phyloP scores from a whole-genome alignment of 2,888 invertebrate genomes.

The Chouioia cunea region DNA sequence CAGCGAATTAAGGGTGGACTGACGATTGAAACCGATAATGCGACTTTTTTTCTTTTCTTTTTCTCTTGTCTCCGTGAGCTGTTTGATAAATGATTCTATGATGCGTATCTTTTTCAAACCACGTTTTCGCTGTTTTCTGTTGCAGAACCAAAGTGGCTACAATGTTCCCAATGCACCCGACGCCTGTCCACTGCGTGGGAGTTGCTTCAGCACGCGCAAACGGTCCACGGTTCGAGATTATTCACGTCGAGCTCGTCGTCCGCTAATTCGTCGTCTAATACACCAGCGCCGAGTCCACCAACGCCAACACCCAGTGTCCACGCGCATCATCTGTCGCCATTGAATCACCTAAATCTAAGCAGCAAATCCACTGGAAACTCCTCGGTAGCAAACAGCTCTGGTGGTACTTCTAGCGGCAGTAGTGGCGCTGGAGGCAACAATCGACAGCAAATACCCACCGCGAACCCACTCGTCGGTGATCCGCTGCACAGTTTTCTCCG shows the following conservation, averaged over 20 bases:
- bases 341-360: slow-evolving; percentile 66
- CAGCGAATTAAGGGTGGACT: slow-evolving; percentile 59
- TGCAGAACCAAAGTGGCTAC: slow-evolving; percentile 94
- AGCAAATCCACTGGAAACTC: slow-evolving; percentile 68
- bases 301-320: slow-evolving; percentile 67
- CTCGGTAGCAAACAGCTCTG: slow-evolving; percentile 66
- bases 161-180: slow-evolving; percentile 94
- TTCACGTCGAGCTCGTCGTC: slow-evolving; percentile 78
- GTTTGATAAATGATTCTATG: slow-evolving; percentile 14
- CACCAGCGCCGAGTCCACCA: slow-evolving; percentile 68
- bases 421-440: slow-evolving; percentile 53
- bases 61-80: not conserved
- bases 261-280: slow-evolving; percentile 65
- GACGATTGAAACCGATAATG: slow-evolving; percentile 52
- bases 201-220: slow-evolving; percentile 94
- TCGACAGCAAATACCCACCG: slow-evolving; percentile 62
- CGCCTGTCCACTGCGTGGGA: slow-evolving; percentile 95
- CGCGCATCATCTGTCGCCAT: slow-evolving; percentile 66
- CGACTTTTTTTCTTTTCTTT: slow-evolving; percentile 42
- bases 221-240: slow-evolving; percentile 93
- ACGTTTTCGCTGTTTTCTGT: slow-evolving; percentile 52
- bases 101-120: not conserved
- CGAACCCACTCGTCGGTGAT: slow-evolving; percentile 65
- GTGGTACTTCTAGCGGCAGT: slow-evolving; percentile 64
- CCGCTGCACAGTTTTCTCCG: slow-evolving; percentile 66